Evolutionary conservation across 2,113 vertebrate genomes (phyloP).

Genomic region (human (Homo sapiens)): GRCh38 chr6:147842001-147842500

Average conservation of each 20-base stretch:
- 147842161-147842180: slow-evolving; percentile 42
- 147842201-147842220: neutral
- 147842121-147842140: slow-evolving; percentile 58
- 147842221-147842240: neutral
- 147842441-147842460: neutral
- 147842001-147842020: slow-evolving; percentile 81
- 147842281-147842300: neutral
- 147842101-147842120: slow-evolving; percentile 64
- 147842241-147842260: neutral
- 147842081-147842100: slow-evolving; percentile 72
- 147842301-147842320: neutral
- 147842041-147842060: slow-evolving; percentile 74
- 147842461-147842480: neutral
- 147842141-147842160: slow-evolving; percentile 50
- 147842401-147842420: neutral
- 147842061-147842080: slow-evolving; percentile 81
- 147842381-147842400: neutral
- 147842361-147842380: neutral
- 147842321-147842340: neutral
- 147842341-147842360: neutral
- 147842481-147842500: neutral
- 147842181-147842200: neutral
- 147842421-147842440: neutral
- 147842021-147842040: slow-evolving; percentile 61
- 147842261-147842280: neutral